Evolutionary conservation across 2,797 vertebrate genomes (phyloP).

Genomic region (Aythya fuligula): DNA sequence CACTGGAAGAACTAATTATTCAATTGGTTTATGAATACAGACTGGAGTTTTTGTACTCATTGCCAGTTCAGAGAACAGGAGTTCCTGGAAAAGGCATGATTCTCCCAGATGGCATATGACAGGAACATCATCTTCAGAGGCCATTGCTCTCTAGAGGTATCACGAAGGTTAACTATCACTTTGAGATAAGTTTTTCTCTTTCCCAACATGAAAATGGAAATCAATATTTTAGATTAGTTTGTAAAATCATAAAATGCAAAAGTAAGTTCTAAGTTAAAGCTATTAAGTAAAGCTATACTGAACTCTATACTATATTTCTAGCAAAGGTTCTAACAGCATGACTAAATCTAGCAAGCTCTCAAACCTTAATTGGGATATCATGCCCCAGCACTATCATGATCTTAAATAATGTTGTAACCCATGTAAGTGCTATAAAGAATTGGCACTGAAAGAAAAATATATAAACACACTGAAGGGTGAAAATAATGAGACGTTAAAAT

Average conservation of each 20-base stretch:
- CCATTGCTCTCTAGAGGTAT: background rate
- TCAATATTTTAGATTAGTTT: background rate
- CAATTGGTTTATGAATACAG: background rate
- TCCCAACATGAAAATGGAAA: background rate
- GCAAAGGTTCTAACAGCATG: background rate
- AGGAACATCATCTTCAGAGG: conserved; percentile 13
- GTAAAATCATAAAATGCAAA: background rate
- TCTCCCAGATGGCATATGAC: background rate
- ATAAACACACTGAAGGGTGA: background rate
- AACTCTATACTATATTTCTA: background rate
- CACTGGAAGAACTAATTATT: background rate
- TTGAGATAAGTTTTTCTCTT: background rate
- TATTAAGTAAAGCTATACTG: background rate
- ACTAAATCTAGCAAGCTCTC: background rate
- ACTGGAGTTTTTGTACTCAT: background rate
- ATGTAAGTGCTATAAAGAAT: background rate
- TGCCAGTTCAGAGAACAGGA: background rate
- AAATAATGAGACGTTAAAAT: background rate
- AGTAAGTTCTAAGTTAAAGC: conserved; percentile 7
- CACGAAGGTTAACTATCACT: background rate
- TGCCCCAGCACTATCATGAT: background rate
- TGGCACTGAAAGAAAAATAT: background rate
- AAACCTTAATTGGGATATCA: background rate
- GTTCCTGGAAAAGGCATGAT: background rate
- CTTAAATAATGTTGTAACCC: conserved; percentile 10